Conservation (phyloP, 1,140 invertebrate species). For the Drosophila parvula region DNA sequence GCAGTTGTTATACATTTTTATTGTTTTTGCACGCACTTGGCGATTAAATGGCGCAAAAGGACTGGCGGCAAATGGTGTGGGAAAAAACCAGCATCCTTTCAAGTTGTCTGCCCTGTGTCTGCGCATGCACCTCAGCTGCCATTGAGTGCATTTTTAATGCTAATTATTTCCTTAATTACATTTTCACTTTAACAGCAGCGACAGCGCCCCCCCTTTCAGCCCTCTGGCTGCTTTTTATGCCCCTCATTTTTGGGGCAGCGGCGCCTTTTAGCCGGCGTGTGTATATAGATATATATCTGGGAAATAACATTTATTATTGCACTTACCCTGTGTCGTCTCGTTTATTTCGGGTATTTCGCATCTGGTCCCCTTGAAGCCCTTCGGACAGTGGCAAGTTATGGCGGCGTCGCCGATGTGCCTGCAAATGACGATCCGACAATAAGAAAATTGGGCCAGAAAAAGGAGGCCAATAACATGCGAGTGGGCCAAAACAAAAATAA, state of each 20-base stretch:
- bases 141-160: conserved; percentile 76
- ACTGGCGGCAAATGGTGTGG: neutral
- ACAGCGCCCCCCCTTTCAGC: neutral
- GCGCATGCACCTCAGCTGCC: conserved; percentile 41
- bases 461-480: conserved; percentile 1
- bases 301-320: conserved; percentile 66
- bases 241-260: neutral
- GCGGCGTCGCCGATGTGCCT: conserved; percentile 90
- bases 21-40: conserved; percentile 59
- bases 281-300: conserved; percentile 5
- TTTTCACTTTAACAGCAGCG: conserved; percentile 50
- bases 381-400: conserved; percentile 88
- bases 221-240: neutral
- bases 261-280: conserved; percentile 25
- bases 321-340: conserved; percentile 79
- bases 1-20: conserved; percentile 58
- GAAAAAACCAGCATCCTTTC: conserved; percentile 10
- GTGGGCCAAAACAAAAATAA: neutral
- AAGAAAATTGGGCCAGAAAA: conserved; percentile 12
- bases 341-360: conserved; percentile 87
- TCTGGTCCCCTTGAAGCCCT: conserved; percentile 87
- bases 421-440: conserved; percentile 49
- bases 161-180: conserved; percentile 83
- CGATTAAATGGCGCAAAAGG: conserved; percentile 52
- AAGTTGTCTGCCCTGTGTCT: conserved; percentile 26